Evolutionary conservation across 2,888 invertebrate species (phyloP).

Genomic region (Sinopyrophorus schimmeli): DNA sequence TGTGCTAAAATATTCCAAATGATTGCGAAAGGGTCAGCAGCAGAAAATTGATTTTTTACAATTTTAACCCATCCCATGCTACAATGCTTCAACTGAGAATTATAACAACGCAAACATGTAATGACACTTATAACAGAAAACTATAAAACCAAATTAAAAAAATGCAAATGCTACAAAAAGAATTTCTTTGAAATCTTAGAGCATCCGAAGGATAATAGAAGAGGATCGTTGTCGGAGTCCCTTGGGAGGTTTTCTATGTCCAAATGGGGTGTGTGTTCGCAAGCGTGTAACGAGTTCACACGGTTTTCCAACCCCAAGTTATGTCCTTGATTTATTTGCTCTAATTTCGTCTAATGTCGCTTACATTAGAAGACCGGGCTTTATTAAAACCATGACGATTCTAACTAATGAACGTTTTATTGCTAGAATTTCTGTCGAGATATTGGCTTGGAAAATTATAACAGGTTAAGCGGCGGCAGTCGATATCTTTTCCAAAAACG

Average conservation of each 20-base stretch:
- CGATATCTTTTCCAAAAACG: no score
- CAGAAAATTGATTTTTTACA: no score
- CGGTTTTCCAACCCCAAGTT: slow-evolving; percentile 33
- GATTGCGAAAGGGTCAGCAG: no score
- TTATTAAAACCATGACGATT: slow-evolving; percentile 39
- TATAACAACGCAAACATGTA: no score
- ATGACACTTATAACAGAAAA: no score
- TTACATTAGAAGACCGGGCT: slow-evolving; percentile 37
- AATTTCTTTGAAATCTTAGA: no score
- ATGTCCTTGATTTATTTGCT: slow-evolving; percentile 36
- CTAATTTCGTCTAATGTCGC: slow-evolving; percentile 38
- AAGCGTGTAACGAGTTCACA: slow-evolving; percentile 32
- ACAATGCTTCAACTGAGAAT: no score
- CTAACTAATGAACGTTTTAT: slow-evolving; percentile 35
- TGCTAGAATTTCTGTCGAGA: slow-evolving; percentile 19
- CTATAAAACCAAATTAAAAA: no score
- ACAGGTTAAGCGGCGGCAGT: no score
- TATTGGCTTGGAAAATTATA: slow-evolving; percentile 22
- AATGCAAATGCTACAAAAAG: no score
- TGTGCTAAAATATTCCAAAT: no score
- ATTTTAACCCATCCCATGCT: no score
- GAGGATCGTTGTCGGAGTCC: slow-evolving; percentile 10
- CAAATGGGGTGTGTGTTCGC: slow-evolving; percentile 16
- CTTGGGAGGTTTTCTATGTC: slow-evolving; percentile 14
- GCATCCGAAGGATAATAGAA: slow-evolving; percentile 5